Evolutionary conservation across 2,113 vertebrate species (phyloP), one percentile per base, ranked within the genome.

Genomic region (Polypterus senegalus): DNA sequence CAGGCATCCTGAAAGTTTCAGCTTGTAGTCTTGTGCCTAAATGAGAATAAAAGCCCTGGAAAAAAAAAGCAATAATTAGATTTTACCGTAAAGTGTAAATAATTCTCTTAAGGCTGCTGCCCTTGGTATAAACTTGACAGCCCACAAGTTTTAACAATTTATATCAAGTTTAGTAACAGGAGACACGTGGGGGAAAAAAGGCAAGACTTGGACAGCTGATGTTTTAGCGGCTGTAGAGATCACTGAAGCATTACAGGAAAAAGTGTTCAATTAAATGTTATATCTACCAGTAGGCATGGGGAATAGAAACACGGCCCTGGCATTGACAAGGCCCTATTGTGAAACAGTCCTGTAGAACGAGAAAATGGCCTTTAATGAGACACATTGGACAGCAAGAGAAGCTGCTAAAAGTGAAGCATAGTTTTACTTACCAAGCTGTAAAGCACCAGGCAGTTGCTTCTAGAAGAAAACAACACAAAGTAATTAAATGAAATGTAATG

Each of bases 181-280:
- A 70, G 76, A 68, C 73, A 77, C 69, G 66, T 27, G 27, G 27
- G 70, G 70, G 58, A 64, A 61, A 58, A 73, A 75, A 76, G 72
- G 77, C 68, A 65, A 77, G 49, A 76, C 73, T 62, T 71, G 78
- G 74, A 79, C 75, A 74, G 81, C 69, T 72, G 71, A 62, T 72
- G 72, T 75, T 61, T 82, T 77, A 82, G 77, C 81, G 64, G 78
- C 62, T 74, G 74, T 69, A 69, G 70, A 78, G 86, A 81, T 84
- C 84, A 76, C 68, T 80, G 80, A 74, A 78, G 83, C 84, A 64
- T 66, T 73, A 53, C 73, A 74, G 74, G 75, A 70, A 74, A 63
- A 70, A 73, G 70, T 7, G 2, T 83, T 90, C 89, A 88, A 89
- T 91, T 90, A 91, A 91, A 87, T 83, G 81, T 84, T 88, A 87